A percentile compares a stretch with the other conserved stretches of the same genome.
These are phyloP conservation scores for Rhinatrema bivittatum DNA, from an alignment of 2,797 vertebrate genomes.

Conservation along the genomic window DNA sequence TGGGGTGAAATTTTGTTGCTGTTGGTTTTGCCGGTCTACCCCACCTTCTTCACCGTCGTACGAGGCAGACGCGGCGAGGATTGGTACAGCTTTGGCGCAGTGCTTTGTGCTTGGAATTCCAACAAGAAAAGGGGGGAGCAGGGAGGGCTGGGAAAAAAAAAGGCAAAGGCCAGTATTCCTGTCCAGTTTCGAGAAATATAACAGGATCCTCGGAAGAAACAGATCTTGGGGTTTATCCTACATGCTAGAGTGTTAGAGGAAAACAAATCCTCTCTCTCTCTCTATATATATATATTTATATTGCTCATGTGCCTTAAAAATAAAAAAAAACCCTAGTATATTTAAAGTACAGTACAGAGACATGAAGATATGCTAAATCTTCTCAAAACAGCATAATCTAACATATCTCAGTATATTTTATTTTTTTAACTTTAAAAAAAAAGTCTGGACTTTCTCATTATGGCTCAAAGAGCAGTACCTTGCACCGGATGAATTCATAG, in stretches of 20 bases:
- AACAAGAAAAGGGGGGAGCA: no score
- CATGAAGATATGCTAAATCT: slow-evolving; percentile 43
- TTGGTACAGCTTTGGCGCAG: slow-evolving; percentile 62
- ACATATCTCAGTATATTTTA: slow-evolving; percentile 29
- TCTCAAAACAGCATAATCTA: slow-evolving; percentile 39
- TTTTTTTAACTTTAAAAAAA: slow-evolving; percentile 22
- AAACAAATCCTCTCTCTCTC: slow-evolving; percentile 36
- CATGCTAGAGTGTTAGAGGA: slow-evolving; percentile 39
- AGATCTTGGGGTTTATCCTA: slow-evolving; percentile 45
- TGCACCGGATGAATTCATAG: slow-evolving; percentile 53
- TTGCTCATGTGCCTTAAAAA: no score
- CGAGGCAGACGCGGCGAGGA: slow-evolving; percentile 59
- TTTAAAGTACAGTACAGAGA: slow-evolving; percentile 49
- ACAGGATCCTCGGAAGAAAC: slow-evolving; percentile 45
- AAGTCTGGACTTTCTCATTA: slow-evolving; percentile 7
- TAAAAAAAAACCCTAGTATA: slow-evolving; percentile 42
- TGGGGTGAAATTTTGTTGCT: slow-evolving; percentile 54
- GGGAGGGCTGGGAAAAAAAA: no score
- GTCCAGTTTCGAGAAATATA: slow-evolving; percentile 43
- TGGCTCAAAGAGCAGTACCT: slow-evolving; percentile 43
- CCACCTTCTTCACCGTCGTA: slow-evolving; percentile 60
- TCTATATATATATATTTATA: slow-evolving; percentile 22
- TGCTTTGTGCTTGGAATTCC: slow-evolving; percentile 66
- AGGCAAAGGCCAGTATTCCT: slow-evolving; percentile 40
- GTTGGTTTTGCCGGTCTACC: slow-evolving; percentile 59